Percentiles rank a stretch among this genome's conserved stretches.
These are phyloP conservation scores for Pseudorhiza aurosa DNA, from an alignment of 30 jellyfish, hydroid and myxozoan species.

Conservation along the genomic window DNA sequence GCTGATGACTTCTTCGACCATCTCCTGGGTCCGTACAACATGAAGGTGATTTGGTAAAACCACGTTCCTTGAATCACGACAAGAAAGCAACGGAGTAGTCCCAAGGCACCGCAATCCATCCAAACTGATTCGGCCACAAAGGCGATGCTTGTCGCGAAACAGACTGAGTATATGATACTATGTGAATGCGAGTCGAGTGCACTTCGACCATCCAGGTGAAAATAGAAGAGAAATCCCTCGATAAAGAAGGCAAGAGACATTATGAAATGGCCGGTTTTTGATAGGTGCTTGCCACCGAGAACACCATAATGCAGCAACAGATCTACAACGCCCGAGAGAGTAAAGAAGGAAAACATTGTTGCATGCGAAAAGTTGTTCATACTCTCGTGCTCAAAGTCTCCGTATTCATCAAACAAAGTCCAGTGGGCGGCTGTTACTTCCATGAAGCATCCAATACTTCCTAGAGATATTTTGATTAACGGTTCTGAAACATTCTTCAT, in stretches of 20 bases:
- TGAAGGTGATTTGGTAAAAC: conserved; percentile 68
- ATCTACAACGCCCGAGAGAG: conserved; percentile 40
- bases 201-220: conserved; percentile 74
- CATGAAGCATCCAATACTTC: conserved; percentile 36
- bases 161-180: conserved; percentile 35
- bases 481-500: conserved; percentile 40
- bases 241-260: conserved; percentile 52
- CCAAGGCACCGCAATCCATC: conserved; percentile 19
- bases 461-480: conserved; percentile 9
- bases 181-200: conserved; percentile 65
- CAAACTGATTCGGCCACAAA: conserved; percentile 33
- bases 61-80: conserved; percentile 67
- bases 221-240: conserved; percentile 65
- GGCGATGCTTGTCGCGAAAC: conserved; percentile 42
- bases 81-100: conserved; percentile 58
- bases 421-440: conserved; percentile 63
- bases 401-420: conserved; percentile 20
- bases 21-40: conserved; percentile 55
- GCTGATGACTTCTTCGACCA: conserved; percentile 56
- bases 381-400: conserved; percentile 52
- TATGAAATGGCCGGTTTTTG: conserved; percentile 27
- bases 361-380: conserved; percentile 75
- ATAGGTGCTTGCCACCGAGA: not conserved
- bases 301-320: conserved; percentile 11
- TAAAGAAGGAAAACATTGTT: conserved; percentile 64